Base-by-base conservation (phyloP, 2,113 vertebrate species). In the Tricholaema leucomelas region DNA sequence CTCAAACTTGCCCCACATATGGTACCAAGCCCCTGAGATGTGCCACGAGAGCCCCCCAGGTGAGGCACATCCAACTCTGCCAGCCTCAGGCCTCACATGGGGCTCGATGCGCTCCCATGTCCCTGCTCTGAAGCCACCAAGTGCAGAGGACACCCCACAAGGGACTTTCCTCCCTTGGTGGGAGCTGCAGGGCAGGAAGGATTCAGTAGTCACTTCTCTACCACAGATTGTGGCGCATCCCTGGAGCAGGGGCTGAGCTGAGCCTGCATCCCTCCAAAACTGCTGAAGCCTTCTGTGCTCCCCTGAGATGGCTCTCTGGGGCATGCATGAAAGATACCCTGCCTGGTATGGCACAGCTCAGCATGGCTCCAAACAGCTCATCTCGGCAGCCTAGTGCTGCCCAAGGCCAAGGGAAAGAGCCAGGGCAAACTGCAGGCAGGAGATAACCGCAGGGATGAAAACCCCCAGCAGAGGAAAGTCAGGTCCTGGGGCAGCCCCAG, bases 51-150 rank as follows among this genome's bases (percentile, higher is more conserved):
- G 3, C 21, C 12, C 35, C 42, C 30, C 5, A 4, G 12, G 19
- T 4, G 4, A 33, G 54, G 35, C 42, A 13, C 0, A 5, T 16
- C 63, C 1, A 7, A 31, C 20, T 31, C 8, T 0, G 15, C 5
- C 1, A 3, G 16, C 44, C 36, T 17, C 54, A 25, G 24, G 16
- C 35, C 24, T 6, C 2, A 0, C 2, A 1, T 4, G 0, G 61
- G 23, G 33, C 40, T 40, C 8, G 1, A 8, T 9, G 40, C 23
- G 11, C 33, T 15, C 0, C 12, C 3, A 23, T 17, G 21, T 31
- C 54, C 20, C 25, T 1, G 4, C 33, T 55, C n/a, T 5, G 1
- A 61, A 46, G 54, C 7, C 61, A n/a, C n/a, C 2, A 1, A 54
- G 55, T 0, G 4, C 3, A 0, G 63, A 67, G 36, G 38, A 63